Base-by-base conservation (phyloP, 2,797 vertebrate species). In the Hylomyscus alleni region DNA sequence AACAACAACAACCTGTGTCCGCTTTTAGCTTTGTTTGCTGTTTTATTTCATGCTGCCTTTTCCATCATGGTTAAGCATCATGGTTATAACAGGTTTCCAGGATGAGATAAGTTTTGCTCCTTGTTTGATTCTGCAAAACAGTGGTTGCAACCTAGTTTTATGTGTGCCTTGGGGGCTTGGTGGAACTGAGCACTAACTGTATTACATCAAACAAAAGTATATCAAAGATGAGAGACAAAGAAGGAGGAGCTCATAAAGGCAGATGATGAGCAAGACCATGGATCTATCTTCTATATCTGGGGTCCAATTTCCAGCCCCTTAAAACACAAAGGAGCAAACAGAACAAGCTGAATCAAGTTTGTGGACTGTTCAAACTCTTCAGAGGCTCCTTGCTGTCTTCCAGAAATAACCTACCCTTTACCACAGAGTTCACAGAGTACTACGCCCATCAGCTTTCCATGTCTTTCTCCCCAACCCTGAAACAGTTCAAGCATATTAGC, bases 131-230 rank as follows among this genome's bases (percentile, higher is more conserved):
- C 47, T 75, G 58, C 20, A 77, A 88, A 92, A 75, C 54, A 73
- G 14, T 65, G 12, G n/a, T 12, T 62, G 22, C 56, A 84, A 62
- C 78, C 47, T 94, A 22, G 4, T 90, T 95, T 96, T 94, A 82
- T 37, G 47, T 82, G 44, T 87, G 72, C 67, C 90, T 91, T 11
- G 37, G 65, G 89, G 91, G 82, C 72, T 77, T 85, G 40, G 4
- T 60, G 65, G 89, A 90, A 72, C 20, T 8, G 75, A 94, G 72
- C 54, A 62, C 84, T 83, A 90, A 92, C 67, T 90, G 80, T 87
- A 81, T 96, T 87, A 67, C 81, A n/a, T 85, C 65, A 88, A 89
- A 94, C 44, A 65, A 81, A 96, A 87, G 58, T 50, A 89, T 82
- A 91, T 84, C 75, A 67, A 91, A 89, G 69, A 65, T 22, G 56